Evolutionary conservation across 2,888 invertebrate species (phyloP).

Genomic region (Epsilonema sp.): DNA sequence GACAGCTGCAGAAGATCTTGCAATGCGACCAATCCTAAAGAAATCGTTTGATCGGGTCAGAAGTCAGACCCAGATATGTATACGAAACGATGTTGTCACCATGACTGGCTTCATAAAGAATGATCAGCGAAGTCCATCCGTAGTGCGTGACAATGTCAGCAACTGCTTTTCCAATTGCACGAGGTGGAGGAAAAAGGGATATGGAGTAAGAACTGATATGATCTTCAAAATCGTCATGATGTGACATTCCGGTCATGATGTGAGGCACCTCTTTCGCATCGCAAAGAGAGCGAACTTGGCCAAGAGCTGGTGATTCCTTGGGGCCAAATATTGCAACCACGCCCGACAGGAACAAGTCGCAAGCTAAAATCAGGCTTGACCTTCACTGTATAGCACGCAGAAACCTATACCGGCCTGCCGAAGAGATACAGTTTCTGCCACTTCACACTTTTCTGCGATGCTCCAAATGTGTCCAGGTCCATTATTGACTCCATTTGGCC

Average conservation of each 20-base stretch:
- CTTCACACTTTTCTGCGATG: no score
- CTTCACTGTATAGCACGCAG: no score
- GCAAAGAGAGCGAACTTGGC: conserved; percentile 5
- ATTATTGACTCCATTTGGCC: no score
- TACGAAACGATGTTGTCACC: conserved; percentile 4
- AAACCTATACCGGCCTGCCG: no score
- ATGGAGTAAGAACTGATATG: neutral
- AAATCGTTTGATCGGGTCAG: neutral
- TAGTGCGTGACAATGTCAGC: conserved; percentile 5
- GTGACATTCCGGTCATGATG: neutral
- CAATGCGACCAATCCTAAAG: conserved; percentile 1
- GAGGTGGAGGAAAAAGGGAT: conserved; percentile 7
- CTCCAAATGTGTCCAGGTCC: no score
- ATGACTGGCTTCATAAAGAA: conserved; percentile 6
- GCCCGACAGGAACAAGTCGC: conserved; percentile 1
- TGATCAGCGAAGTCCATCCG: conserved; percentile 7
- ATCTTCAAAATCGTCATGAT: neutral
- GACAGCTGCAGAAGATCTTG: conserved; percentile 3
- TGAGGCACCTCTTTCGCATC: conserved; percentile 6
- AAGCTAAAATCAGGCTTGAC: no score
- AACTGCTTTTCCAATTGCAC: conserved; percentile 4
- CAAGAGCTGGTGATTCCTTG: neutral
- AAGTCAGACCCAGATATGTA: no score
- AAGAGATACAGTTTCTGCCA: no score
- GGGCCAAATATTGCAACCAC: conserved; percentile 7